Conservation (phyloP, 2,888 invertebrate species). For the Erebia epiphron region DNA sequence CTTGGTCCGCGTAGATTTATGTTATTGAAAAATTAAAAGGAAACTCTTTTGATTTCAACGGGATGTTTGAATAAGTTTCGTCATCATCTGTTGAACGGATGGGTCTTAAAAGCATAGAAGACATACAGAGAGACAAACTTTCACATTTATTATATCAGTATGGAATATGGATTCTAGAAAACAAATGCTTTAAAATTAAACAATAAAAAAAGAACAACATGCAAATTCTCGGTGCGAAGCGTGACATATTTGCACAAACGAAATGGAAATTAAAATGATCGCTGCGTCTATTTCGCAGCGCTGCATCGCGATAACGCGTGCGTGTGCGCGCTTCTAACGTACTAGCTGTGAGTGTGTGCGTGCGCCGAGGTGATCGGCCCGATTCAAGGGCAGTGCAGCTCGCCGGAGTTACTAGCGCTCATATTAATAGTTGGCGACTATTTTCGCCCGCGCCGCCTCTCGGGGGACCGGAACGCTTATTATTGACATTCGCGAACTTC, state of each 20-base stretch:
- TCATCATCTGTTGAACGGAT: too few relatives aligned
- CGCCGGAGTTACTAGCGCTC: conserved; percentile 66
- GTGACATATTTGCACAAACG: conserved; percentile 55
- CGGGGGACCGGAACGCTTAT: conserved; percentile 75
- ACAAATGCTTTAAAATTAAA: too few relatives aligned
- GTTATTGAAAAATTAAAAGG: too few relatives aligned
- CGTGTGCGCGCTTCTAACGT: conserved; percentile 48
- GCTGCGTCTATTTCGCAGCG: conserved; percentile 67
- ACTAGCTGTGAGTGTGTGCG: conserved; percentile 61
- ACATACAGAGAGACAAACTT: too few relatives aligned
- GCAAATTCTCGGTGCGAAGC: background rate
- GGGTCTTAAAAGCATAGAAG: too few relatives aligned
- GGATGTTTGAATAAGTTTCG: too few relatives aligned
- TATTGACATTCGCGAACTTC: conserved; percentile 80
- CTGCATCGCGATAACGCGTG: conserved; percentile 65
- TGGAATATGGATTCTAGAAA: too few relatives aligned
- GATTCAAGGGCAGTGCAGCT: conserved; percentile 80
- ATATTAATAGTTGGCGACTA: conserved; percentile 81
- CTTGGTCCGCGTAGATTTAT: too few relatives aligned
- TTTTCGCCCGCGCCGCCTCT: conserved; percentile 75
- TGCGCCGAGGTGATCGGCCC: conserved; percentile 77
- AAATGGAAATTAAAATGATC: conserved; percentile 77
- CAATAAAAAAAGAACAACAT: conserved; percentile 4
- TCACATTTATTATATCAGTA: too few relatives aligned
- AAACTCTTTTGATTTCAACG: too few relatives aligned